phyloP scores from a whole-genome alignment of 2,888 invertebrate genomes.

The Drymonia ruficornis region DNA sequence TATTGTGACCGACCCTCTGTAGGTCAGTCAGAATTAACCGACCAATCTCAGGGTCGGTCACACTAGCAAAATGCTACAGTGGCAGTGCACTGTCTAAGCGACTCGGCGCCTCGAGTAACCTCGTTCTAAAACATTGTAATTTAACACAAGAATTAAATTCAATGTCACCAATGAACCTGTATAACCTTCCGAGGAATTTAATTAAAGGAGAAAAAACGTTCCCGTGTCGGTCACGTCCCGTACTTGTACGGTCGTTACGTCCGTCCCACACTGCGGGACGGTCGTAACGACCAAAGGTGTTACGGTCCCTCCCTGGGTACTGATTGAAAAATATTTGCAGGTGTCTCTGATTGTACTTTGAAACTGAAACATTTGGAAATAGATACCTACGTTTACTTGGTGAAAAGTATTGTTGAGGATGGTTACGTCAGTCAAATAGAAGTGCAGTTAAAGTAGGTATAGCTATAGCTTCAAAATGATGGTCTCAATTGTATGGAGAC shows the following conservation, averaged over 20 bases:
- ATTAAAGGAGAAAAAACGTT: neutral
- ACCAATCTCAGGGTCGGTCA: no score
- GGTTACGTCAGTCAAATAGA: no score
- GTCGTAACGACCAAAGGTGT: neutral
- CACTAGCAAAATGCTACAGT: no score
- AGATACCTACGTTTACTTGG: neutral
- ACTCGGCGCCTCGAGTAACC: no score
- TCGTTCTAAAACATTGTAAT: neutral
- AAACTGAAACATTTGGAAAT: neutral
- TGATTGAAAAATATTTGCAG: conserved; percentile 3
- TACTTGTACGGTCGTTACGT: neutral
- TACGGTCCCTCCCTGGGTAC: neutral
- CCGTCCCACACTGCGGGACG: neutral
- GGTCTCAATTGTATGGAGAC: no score
- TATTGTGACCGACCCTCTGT: no score
- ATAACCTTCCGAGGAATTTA: neutral
- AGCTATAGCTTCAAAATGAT: no score
- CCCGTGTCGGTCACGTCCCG: neutral
- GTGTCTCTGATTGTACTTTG: neutral
- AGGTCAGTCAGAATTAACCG: no score
- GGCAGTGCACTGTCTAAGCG: no score
- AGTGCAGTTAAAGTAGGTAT: no score
- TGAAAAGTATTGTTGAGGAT: neutral
- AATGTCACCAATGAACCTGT: neutral
- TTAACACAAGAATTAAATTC: neutral